Percentiles rank a stretch among this genome's conserved stretches.
These are phyloP conservation scores for Danio choprae DNA, from an alignment of 2,797 vertebrate genomes.

Conservation along the genomic window DNA sequence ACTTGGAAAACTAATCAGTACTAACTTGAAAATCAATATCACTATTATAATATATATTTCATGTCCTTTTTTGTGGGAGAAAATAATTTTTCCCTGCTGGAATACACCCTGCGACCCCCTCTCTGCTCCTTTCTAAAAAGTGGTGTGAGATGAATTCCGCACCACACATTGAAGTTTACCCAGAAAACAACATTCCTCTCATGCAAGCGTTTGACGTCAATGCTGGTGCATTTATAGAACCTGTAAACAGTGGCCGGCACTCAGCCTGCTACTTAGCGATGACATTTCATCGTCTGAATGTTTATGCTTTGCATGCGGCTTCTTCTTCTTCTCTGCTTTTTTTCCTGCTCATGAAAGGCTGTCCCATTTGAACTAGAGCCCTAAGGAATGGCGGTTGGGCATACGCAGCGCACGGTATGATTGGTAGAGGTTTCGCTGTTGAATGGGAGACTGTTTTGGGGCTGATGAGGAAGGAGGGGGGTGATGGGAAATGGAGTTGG, in stretches of 20 bases:
- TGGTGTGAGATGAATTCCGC: slow-evolving; percentile 62
- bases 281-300: slow-evolving; percentile 61
- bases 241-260: slow-evolving; percentile 64
- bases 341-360: slow-evolving; percentile 47
- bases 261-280: slow-evolving; percentile 59
- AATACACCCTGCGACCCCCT: slow-evolving; percentile 29
- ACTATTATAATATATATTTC: background rate
- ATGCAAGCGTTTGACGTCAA: slow-evolving; percentile 68
- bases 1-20: background rate
- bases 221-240: slow-evolving; percentile 67
- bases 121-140: slow-evolving; percentile 50
- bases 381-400: slow-evolving; percentile 47
- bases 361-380: slow-evolving; percentile 51
- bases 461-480: slow-evolving; percentile 17
- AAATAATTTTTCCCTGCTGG: slow-evolving; percentile 31
- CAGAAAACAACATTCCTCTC: slow-evolving; percentile 69
- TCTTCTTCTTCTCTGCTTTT: slow-evolving; percentile 64
- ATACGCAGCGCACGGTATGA: slow-evolving; percentile 25
- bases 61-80: background rate
- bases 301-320: slow-evolving; percentile 59
- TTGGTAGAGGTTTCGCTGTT: slow-evolving; percentile 44
- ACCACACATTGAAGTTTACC: slow-evolving; percentile 69
- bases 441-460: slow-evolving; percentile 61
- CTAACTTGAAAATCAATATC: background rate
- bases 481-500: slow-evolving; percentile 50